These are phyloP conservation scores for Lepus townsendii DNA, from an alignment of 2,797 vertebrate species.

Conservation along the genomic window DNA sequence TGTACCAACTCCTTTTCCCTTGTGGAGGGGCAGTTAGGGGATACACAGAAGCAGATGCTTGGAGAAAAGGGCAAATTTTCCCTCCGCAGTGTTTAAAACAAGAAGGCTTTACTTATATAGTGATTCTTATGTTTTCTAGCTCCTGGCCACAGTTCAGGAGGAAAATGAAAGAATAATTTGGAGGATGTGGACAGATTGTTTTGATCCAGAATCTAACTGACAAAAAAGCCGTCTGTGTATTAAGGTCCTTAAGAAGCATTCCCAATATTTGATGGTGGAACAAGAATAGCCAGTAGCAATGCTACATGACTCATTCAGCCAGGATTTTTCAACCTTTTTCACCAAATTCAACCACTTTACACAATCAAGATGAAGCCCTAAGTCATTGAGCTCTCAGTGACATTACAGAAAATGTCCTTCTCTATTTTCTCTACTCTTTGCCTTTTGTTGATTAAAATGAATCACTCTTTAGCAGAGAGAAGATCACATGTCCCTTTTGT, in stretches of 20 bases:
- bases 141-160: constrained; percentile 4
- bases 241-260: constrained; percentile 3
- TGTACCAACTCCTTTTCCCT: neutral
- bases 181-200: neutral
- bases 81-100: neutral
- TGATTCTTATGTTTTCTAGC: constrained; percentile 31
- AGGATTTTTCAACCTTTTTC: neutral
- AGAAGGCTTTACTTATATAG: neutral
- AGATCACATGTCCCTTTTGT: constrained; percentile 61
- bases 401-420: neutral
- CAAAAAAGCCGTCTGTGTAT: neutral
- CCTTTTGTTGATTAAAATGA: constrained; percentile 60
- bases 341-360: constrained; percentile 19
- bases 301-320: neutral
- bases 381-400: neutral
- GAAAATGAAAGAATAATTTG: constrained; percentile 11
- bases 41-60: neutral
- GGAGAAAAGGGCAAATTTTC: neutral
- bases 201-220: neutral
- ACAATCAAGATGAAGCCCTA: neutral
- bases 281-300: constrained; percentile 4
- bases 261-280: constrained; percentile 10
- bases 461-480: constrained; percentile 43
- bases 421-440: constrained; percentile 14
- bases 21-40: neutral